phyloP scores from a whole-genome alignment of 2,888 invertebrate species.

The Gari tellinella region DNA sequence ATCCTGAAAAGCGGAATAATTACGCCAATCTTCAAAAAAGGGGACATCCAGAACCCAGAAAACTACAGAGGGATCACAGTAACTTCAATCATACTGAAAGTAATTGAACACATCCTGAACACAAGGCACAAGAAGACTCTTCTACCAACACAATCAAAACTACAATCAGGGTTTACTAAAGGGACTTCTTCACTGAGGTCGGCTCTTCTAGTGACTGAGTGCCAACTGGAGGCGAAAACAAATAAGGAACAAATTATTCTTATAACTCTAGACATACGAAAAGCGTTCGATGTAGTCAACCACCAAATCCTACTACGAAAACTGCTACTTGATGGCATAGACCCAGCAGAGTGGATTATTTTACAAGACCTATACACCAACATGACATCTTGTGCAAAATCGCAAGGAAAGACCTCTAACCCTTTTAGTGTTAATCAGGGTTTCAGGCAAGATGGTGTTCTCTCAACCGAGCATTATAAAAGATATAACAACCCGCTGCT shows the following conservation, averaged over 20 bases:
- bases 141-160: constrained; percentile 4
- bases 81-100: too few species aligned
- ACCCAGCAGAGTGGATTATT: not conserved
- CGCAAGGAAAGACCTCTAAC: not conserved
- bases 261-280: constrained; percentile 9
- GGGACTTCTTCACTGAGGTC: constrained; percentile 13
- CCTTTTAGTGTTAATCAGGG: not conserved
- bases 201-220: constrained; percentile 8
- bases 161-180: too few species aligned
- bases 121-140: not conserved
- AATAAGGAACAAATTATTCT: not conserved
- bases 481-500: too few species aligned
- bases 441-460: too few species aligned
- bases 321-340: constrained; percentile 5
- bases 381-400: constrained; percentile 2
- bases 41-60: not conserved
- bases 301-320: constrained; percentile 5
- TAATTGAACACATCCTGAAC: constrained; percentile 10
- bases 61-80: constrained; percentile 14
- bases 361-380: not conserved
- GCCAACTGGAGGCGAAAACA: constrained; percentile 3
- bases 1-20: constrained; percentile 10
- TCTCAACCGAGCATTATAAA: constrained; percentile 6
- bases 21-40: constrained; percentile 10
- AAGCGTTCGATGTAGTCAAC: constrained; percentile 15